Percentiles rank a stretch among this genome's conserved stretches.
These are phyloP conservation scores for Apotomis betuletana DNA, from an alignment of 2,888 invertebrate species.

Conservation along the genomic window DNA sequence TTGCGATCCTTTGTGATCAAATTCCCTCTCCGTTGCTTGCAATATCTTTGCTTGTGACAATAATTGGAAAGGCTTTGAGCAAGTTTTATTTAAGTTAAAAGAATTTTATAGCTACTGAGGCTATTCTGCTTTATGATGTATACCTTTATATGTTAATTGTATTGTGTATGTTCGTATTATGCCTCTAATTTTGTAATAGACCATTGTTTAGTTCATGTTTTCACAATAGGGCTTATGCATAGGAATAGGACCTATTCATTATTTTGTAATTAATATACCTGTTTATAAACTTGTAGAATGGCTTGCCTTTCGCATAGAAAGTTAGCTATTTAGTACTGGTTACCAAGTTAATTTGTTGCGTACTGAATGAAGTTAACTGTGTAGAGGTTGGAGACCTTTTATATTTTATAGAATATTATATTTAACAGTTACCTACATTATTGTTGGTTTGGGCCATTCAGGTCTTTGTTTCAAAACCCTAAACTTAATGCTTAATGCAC, in stretches of 20 bases:
- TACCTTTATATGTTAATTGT: neutral
- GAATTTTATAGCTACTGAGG: no score
- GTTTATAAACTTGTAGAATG: neutral
- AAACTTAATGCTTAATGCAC: no score
- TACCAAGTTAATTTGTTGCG: neutral
- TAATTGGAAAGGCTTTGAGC: no score
- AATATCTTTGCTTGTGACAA: neutral
- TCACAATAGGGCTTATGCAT: neutral
- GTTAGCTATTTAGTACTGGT: neutral
- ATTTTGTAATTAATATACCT: neutral
- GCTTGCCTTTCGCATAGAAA: conserved; percentile 10
- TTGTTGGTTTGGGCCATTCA: no score
- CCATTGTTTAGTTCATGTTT: no score
- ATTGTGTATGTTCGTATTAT: neutral
- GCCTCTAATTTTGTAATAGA: no score
- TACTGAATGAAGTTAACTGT: neutral
- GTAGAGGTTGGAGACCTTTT: neutral
- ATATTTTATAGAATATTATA: no score
- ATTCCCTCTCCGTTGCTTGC: neutral
- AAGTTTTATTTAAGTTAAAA: no score
- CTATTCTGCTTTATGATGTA: no score
- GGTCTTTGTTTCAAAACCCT: no score
- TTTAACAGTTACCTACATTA: no score
- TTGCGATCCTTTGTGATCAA: neutral
- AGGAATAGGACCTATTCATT: neutral